A percentile compares a stretch with the other conserved stretches of the same genome.
Evolutionary conservation across 2,888 invertebrate genomes (phyloP).

Genomic region (Ceratothoa steindachneri): DNA sequence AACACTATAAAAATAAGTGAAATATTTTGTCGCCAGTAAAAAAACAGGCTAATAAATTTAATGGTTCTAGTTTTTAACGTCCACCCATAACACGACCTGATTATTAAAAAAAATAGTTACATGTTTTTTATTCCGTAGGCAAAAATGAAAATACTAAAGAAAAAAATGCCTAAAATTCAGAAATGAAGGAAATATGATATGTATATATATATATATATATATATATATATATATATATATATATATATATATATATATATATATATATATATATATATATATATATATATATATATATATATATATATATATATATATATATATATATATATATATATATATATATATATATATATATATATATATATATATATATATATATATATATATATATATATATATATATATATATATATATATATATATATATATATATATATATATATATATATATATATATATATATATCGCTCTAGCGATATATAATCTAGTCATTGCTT

Average conservation of each 20-base stretch:
- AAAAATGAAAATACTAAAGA: neutral
- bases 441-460: conserved; percentile 17
- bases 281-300: conserved; percentile 6
- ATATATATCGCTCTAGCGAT: neutral
- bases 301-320: neutral
- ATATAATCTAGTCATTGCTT: neutral
- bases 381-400: conserved; percentile 6
- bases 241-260: conserved; percentile 21
- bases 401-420: conserved; percentile 8
- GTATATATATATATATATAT: conserved; percentile 12
- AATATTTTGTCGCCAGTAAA: too few species aligned
- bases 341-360: conserved; percentile 19
- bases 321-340: conserved; percentile 8
- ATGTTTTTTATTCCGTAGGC: neutral
- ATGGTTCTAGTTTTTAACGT: too few species aligned
- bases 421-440: conserved; percentile 16
- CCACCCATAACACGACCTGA: too few species aligned
- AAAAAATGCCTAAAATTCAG: neutral
- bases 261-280: neutral
- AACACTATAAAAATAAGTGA: too few species aligned
- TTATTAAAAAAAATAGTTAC: too few species aligned
- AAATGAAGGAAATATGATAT: neutral
- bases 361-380: conserved; percentile 13
- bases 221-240: conserved; percentile 27
- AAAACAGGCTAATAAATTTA: too few species aligned